These are phyloP conservation scores for Venustaconcha ellipsiformis DNA, from an alignment of 1,140 invertebrate genomes.

Conservation along the genomic window DNA sequence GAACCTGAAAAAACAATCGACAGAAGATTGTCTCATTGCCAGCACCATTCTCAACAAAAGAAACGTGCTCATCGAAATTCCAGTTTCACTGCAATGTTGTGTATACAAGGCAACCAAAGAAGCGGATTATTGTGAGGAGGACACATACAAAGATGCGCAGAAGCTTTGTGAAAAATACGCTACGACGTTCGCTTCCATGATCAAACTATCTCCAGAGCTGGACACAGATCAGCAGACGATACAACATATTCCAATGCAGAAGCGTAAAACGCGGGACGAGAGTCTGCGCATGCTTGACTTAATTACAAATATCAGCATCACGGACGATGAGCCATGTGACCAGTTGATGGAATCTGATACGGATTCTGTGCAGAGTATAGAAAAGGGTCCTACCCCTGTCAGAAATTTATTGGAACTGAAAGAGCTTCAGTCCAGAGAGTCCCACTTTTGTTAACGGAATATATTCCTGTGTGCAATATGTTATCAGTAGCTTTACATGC, in stretches of 20 bases:
- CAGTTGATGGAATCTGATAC: conserved; percentile 47
- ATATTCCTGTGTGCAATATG: no score
- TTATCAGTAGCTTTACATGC: no score
- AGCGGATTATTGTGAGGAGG: conserved; percentile 34
- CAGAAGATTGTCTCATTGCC: conserved; percentile 43
- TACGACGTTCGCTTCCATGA: conserved; percentile 44
- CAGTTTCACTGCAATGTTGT: conserved; percentile 28
- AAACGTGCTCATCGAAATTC: conserved; percentile 59
- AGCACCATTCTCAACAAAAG: conserved; percentile 55
- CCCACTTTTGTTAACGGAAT: no score
- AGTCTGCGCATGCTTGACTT: conserved; percentile 52
- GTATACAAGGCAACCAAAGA: conserved; percentile 32
- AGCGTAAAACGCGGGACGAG: conserved; percentile 39
- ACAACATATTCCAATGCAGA: conserved; percentile 52
- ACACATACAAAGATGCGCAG: conserved; percentile 47
- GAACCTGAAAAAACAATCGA: conserved; percentile 29
- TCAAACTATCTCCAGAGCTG: conserved; percentile 57
- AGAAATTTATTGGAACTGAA: conserved; percentile 45
- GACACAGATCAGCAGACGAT: conserved; percentile 54
- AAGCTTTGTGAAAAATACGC: conserved; percentile 55
- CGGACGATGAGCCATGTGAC: conserved; percentile 46
- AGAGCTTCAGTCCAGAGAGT: conserved; percentile 7
- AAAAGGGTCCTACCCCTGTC: conserved; percentile 16
- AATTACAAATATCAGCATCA: conserved; percentile 58
- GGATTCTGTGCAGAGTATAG: conserved; percentile 44